These are phyloP conservation scores for Calephelis virginiensis DNA, from an alignment of 1,140 invertebrate genomes.

Conservation along the genomic window DNA sequence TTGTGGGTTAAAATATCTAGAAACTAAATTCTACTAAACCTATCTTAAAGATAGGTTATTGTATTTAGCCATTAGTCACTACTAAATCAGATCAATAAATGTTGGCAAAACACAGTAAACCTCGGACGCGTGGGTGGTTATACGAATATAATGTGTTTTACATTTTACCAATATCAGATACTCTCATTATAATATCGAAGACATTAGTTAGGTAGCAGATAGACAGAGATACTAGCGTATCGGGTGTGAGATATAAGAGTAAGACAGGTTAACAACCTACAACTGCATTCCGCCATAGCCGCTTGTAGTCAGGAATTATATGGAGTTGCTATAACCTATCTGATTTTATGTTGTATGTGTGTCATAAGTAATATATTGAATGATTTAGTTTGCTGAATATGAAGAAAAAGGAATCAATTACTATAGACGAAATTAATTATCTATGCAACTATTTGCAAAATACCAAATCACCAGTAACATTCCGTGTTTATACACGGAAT, in stretches of 20 bases:
- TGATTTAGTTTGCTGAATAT: too few species aligned
- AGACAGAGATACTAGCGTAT: slow-evolving; percentile 52
- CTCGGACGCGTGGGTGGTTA: slow-evolving; percentile 2
- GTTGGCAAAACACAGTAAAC: neutral
- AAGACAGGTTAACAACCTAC: slow-evolving; percentile 63
- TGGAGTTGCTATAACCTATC: slow-evolving; percentile 36
- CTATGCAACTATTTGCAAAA: too few species aligned
- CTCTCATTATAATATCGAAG: slow-evolving; percentile 55
- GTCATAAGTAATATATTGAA: too few species aligned
- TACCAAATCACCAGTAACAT: too few species aligned
- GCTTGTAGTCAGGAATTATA: slow-evolving; percentile 51
- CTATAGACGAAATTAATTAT: too few species aligned
- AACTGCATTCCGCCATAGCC: slow-evolving; percentile 49
- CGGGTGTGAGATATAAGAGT: slow-evolving; percentile 59
- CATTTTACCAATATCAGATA: slow-evolving; percentile 27
- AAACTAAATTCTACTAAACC: too few species aligned
- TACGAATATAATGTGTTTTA: slow-evolving; percentile 15
- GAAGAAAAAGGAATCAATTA: too few species aligned
- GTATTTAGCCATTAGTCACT: neutral
- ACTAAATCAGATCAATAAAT: slow-evolving; percentile 11
- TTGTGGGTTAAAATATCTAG: too few species aligned
- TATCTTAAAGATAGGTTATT: too few species aligned
- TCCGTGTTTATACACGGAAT: too few species aligned
- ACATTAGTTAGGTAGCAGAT: slow-evolving; percentile 58
- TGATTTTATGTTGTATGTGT: too few species aligned